These are phyloP conservation scores for Phortica magna DNA, from an alignment of 2,888 invertebrate genomes.

Conservation along the genomic window DNA sequence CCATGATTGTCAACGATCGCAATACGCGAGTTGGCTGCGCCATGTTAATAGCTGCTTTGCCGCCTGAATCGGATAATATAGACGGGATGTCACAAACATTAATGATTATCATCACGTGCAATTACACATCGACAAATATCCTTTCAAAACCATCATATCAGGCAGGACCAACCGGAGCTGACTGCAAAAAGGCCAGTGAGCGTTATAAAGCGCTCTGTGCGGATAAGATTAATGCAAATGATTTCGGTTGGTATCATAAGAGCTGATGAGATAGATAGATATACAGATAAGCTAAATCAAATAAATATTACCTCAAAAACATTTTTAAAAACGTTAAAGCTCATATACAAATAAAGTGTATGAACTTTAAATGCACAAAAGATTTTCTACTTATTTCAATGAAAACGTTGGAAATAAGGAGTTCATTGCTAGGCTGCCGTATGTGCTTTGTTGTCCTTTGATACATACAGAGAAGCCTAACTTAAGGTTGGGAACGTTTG, in stretches of 20 bases:
- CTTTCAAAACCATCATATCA: constrained; percentile 42
- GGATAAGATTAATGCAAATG: constrained; percentile 46
- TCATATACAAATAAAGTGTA: too few species aligned
- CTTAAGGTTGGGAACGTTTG: too few species aligned
- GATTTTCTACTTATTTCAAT: too few species aligned
- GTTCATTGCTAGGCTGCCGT: not conserved
- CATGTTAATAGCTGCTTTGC: constrained; percentile 34
- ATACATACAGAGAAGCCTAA: too few species aligned
- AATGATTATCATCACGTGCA: constrained; percentile 47
- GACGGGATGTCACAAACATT: constrained; percentile 30
- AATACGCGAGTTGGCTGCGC: constrained; percentile 47
- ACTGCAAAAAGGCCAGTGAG: constrained; percentile 34
- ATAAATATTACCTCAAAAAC: too few species aligned
- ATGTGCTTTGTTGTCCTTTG: too few species aligned
- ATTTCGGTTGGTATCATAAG: constrained; percentile 44
- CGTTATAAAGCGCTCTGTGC: constrained; percentile 41
- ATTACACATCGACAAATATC: constrained; percentile 51
- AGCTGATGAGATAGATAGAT: not conserved
- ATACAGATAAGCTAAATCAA: too few species aligned
- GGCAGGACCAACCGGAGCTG: constrained; percentile 36
- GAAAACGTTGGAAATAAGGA: too few species aligned
- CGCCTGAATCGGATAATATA: not conserved
- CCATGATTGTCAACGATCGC: constrained; percentile 45
- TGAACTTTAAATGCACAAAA: too few species aligned
- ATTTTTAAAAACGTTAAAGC: too few species aligned